These are phyloP conservation scores for Stegodyphus dumicola DNA, from an alignment of 1,140 invertebrate species.

Conservation along the genomic window DNA sequence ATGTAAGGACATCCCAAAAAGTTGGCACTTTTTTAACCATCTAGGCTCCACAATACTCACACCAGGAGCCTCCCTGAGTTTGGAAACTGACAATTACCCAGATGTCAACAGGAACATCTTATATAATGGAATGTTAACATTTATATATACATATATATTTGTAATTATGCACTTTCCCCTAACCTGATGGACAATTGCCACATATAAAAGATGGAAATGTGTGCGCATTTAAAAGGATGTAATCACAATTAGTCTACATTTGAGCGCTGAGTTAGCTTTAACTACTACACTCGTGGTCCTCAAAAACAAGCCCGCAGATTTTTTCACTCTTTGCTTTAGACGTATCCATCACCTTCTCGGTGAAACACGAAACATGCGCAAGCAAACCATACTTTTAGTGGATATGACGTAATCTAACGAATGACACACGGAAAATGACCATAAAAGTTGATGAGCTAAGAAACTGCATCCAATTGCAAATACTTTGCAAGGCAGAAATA, in stretches of 20 bases:
- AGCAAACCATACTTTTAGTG: too few relatives aligned
- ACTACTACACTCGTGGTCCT: constrained; percentile 48
- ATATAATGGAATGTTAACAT: constrained; percentile 55
- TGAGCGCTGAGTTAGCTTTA: constrained; percentile 47
- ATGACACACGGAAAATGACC: too few relatives aligned
- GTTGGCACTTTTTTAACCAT: constrained; percentile 49
- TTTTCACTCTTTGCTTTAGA: too few relatives aligned
- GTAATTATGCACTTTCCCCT: constrained; percentile 37
- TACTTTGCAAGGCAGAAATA: too few relatives aligned
- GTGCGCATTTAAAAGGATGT: constrained; percentile 59
- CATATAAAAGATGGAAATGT: constrained; percentile 58
- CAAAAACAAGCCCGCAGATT: constrained; percentile 23
- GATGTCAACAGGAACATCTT: constrained; percentile 52
- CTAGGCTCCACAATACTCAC: constrained; percentile 12
- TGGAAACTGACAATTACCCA: constrained; percentile 28
- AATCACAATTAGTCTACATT: constrained; percentile 52
- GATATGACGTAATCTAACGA: too few relatives aligned
- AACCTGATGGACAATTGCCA: constrained; percentile 25
- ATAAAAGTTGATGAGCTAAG: too few relatives aligned
- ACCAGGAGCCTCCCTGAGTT: constrained; percentile 33
- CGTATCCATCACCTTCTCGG: too few relatives aligned
- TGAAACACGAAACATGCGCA: too few relatives aligned
- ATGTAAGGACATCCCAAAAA: constrained; percentile 50
- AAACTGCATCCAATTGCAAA: too few relatives aligned
- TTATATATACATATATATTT: constrained; percentile 53